Evolutionary conservation across 2,113 vertebrate species (phyloP).

Genomic region (Nesospiza acunhae): DNA sequence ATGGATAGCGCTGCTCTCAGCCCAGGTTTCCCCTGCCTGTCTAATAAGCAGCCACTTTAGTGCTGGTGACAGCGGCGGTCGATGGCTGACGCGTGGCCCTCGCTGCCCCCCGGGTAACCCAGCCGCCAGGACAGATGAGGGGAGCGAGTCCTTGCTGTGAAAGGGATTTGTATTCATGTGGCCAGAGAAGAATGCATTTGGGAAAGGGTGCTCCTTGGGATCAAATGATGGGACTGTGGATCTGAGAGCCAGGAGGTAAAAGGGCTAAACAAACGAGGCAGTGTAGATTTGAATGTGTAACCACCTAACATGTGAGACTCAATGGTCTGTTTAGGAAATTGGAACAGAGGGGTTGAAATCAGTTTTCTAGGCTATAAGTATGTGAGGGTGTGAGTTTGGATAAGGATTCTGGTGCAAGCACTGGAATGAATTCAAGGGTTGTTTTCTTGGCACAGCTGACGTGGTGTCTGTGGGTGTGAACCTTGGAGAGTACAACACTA

Average conservation of each 20-base stretch:
- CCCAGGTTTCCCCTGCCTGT: background rate
- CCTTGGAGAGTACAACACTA: background rate
- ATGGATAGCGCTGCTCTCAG: background rate
- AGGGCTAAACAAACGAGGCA: background rate
- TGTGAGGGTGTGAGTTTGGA: background rate
- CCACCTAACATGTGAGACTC: background rate
- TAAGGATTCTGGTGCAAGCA: background rate
- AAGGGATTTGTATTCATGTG: background rate
- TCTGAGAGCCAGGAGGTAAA: background rate
- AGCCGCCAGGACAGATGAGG: background rate
- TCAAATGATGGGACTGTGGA: background rate
- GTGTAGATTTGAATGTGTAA: background rate
- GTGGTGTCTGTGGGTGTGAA: background rate
- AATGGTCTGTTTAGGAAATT: background rate
- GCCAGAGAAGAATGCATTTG: background rate
- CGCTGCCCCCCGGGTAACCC: background rate
- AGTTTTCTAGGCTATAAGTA: background rate
- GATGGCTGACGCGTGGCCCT: background rate
- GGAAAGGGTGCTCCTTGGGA: background rate
- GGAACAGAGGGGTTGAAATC: background rate
- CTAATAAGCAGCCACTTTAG: background rate
- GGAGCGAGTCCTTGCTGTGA: background rate
- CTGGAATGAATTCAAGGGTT: background rate
- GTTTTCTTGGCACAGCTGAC: background rate
- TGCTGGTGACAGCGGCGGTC: conserved; percentile 1